Percentiles rank a stretch among this genome's conserved stretches.
Conservation (phyloP, 2,888 invertebrate species). For the Trypoxylon attenuatum region DNA sequence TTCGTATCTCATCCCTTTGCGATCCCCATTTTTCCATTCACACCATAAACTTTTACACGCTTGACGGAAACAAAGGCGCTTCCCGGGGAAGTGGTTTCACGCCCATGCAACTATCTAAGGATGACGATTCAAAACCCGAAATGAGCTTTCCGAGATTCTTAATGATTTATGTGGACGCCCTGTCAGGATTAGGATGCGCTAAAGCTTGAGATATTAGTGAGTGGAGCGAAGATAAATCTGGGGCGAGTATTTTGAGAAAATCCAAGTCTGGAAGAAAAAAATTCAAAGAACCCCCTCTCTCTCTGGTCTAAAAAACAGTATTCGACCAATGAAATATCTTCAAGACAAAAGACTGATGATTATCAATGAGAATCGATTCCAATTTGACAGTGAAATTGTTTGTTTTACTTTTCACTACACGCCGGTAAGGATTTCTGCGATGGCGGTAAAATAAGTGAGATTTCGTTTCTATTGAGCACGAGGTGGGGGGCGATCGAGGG, state of each 20-base stretch:
- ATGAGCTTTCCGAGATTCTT: neutral
- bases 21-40: neutral
- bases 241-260: neutral
- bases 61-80: neutral
- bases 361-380: no score
- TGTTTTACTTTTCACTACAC: no score
- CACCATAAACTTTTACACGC: no score
- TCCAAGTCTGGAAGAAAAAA: no score
- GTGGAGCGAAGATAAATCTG: slow-evolving; percentile 4
- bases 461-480: slow-evolving; percentile 23
- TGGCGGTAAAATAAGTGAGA: no score
- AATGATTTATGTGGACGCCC: slow-evolving; percentile 33
- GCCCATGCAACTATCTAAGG: no score
- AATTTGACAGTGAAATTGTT: no score
- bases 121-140: slow-evolving; percentile 9
- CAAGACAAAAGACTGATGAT: no score
- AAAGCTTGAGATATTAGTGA: slow-evolving; percentile 40
- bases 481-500: neutral
- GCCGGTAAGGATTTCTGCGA: no score
- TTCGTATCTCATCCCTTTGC: neutral
- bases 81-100: neutral
- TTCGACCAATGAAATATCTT: no score
- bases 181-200: slow-evolving; percentile 1
- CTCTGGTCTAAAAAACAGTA: no score
- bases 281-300: no score